phyloP scores from a whole-genome alignment of 64 coral and sea anemone species.

The Cladopsammia gracilis region DNA sequence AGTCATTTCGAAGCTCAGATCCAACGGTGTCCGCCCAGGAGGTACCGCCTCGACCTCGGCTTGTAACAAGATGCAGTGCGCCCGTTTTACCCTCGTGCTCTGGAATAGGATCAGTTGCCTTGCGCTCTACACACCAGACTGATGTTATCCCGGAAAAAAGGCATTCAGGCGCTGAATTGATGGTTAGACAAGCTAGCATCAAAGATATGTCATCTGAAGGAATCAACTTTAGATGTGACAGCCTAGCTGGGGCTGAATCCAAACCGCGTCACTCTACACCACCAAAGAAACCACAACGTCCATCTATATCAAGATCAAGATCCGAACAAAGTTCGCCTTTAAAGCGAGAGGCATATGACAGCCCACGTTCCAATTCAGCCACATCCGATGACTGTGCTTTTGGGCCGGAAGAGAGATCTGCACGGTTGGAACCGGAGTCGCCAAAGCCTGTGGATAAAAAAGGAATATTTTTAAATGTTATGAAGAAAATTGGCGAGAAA shows the following conservation, averaged over 20 bases:
- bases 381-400: neutral
- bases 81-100: neutral
- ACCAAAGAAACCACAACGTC: conserved; percentile 23
- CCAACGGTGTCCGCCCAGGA: neutral
- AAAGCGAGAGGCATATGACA: conserved; percentile 1
- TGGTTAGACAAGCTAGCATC: neutral
- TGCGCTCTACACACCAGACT: neutral
- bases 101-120: neutral
- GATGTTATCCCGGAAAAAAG: neutral
- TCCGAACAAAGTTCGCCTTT: neutral
- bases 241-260: neutral
- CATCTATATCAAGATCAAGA: conserved; percentile 8
- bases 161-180: conserved; percentile 14
- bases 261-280: neutral
- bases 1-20: neutral
- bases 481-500: conserved; percentile 74
- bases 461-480: conserved; percentile 85
- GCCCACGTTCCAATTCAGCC: neutral
- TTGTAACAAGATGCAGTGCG: neutral
- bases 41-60: neutral
- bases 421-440: neutral
- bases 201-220: neutral
- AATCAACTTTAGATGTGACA: neutral
- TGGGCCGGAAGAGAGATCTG: neutral
- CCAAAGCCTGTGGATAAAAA: conserved; percentile 65